Evolutionary conservation across 1,140 invertebrate genomes (phyloP), one percentile per base, ranked within the genome.

Genomic region (Sycophaga agraensis): DNA sequence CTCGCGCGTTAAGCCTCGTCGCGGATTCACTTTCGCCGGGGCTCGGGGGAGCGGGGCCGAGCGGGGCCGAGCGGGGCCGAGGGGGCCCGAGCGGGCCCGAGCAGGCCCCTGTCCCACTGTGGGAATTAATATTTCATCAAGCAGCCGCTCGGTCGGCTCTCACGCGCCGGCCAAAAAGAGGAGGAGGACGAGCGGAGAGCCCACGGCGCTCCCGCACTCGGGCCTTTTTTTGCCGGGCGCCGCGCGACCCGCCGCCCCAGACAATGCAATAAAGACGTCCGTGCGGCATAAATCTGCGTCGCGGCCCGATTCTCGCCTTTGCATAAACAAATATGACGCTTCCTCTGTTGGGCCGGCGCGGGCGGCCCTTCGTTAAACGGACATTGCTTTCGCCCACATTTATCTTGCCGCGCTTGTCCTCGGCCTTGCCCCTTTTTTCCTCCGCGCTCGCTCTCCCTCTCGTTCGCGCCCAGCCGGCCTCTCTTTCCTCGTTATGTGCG

Each of bases 321-420:
- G 68, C 69, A 70, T 72, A 71, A 75, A 71, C 68, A 74, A 71
- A 75, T 73, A 75, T 71, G 71, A 71, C 69, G 69, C 68, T 74
- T 70, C 70, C 69, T 72, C 60, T 67, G 68, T 66, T 49, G 54
- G 54, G 42, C 53, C n/a, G 8, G 24, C 6, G 49, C 43, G 26
- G 40, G 46, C 48, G 54, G 42, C 17, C 22, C 57, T 53, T 53
- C 40, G 40, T 35, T 64, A 66, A 70, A 60, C 69, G 63, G 66
- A 68, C 69, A 72, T 73, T 70, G 67, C 69, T 68, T 73, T 73
- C 70, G 66, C 67, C 67, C 66, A 71, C 68, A 73, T 75, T 73
- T 57, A 63, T 73, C 67, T 73, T 69, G n/a, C 51, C 49, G 50
- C 42, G 28, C 5, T 45, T 45, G 34, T 63, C 60, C 59, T 46